Conservation (phyloP, 2,888 invertebrate species). For the Eurois occulta region DNA sequence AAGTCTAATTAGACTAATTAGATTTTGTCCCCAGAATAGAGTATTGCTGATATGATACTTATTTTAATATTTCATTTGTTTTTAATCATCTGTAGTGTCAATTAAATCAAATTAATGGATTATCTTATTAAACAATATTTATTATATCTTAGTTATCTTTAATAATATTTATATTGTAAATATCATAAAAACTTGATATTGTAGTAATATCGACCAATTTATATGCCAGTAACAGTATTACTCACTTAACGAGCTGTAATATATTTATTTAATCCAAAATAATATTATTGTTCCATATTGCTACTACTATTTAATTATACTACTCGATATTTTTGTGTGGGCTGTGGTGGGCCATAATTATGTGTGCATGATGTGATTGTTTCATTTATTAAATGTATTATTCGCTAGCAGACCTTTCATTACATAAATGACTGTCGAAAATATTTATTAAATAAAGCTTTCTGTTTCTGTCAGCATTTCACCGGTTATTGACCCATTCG, state of each 20-base stretch:
- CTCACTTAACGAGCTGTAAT: constrained; percentile 3
- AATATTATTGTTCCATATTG: neutral
- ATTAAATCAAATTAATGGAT: neutral
- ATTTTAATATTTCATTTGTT: neutral
- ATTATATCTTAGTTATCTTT: neutral
- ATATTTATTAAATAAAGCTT: constrained; percentile 1
- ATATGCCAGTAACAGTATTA: neutral
- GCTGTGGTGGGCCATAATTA: constrained; percentile 4
- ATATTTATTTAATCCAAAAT: constrained; percentile 5
- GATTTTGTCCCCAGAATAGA: no score
- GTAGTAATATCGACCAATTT: neutral
- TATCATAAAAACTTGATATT: neutral
- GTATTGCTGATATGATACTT: neutral
- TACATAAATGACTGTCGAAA: constrained; percentile 1
- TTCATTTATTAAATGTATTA: constrained; percentile 22
- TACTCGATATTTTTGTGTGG: constrained; percentile 1
- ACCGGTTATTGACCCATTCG: neutral
- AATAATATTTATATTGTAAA: no score
- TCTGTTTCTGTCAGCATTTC: constrained; percentile 4
- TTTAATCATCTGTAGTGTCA: neutral
- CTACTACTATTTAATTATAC: neutral
- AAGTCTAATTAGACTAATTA: no score
- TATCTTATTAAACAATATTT: neutral
- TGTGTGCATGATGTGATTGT: neutral
- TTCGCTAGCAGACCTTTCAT: neutral